Evolutionary conservation across 2,797 vertebrate species (phyloP).

Genomic region (Eospalax fontanierii): DNA sequence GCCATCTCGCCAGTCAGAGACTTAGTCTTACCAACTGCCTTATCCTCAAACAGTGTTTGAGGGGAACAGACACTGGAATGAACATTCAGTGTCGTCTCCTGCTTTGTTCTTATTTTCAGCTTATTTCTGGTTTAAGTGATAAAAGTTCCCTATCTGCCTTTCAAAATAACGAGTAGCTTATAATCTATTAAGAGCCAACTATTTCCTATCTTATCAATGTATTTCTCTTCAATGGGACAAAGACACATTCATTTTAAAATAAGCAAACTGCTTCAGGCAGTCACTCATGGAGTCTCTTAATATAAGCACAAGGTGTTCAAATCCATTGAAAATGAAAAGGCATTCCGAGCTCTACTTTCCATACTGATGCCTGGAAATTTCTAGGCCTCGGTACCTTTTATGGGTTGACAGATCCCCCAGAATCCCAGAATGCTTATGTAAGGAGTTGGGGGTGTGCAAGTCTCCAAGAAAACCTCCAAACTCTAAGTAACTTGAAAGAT

Average conservation of each 20-base stretch:
- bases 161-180: conserved; percentile 26
- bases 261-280: conserved; percentile 53
- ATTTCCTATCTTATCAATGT: conserved; percentile 12
- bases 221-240: conserved; percentile 52
- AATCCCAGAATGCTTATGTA: not conserved
- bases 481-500: conserved; percentile 32
- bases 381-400: not conserved
- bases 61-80: not conserved
- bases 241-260: conserved; percentile 51
- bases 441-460: not conserved
- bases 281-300: conserved; percentile 22
- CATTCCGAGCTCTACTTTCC: conserved; percentile 30
- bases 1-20: not conserved
- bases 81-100: conserved; percentile 10
- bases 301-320: conserved; percentile 19
- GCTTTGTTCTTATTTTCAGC: conserved; percentile 45
- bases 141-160: conserved; percentile 43
- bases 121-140: conserved; percentile 45
- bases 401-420: not conserved
- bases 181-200: conserved; percentile 43
- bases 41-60: not conserved
- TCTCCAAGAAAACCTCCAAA: not conserved
- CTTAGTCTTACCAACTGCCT: not conserved
- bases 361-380: not conserved
- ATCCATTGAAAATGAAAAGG: conserved; percentile 19